Base-by-base conservation (phyloP, 2,888 invertebrate genomes). In the Lysandra bellargus region DNA sequence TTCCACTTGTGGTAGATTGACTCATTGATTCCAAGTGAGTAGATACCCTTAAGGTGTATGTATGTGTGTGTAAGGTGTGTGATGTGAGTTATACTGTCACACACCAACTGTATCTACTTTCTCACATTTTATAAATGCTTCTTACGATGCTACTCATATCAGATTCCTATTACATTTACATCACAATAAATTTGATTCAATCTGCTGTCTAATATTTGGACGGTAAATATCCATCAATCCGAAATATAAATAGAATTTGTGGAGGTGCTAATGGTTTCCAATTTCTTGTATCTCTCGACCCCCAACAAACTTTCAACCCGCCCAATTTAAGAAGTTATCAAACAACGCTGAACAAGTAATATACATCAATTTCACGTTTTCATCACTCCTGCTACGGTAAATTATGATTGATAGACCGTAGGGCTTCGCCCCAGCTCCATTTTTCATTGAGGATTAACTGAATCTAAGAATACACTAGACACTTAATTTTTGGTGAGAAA, bases 341-440 rank as follows among this genome's bases (percentile, higher is more conserved):
- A 49, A 76, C 75, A 76, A 30, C 33, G 7, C 53, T 53, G 44
- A 53, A 53, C 49, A 17, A 30, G 53, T 23, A 23, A 57, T 76
- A 76, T 76, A 44, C 75, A 57, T 76, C 76, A 76, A 53, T 76
- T 49, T 76, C 30, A 76, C 53, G 17, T 53, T 76, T 76, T 57
- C 76, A 76, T 76, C 76, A 53, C 33, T 33, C 76, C 9, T 53
- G n/a, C 75, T 49, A n/a, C 44, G 49, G 33, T 76, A 57, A 76
- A 76, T 76, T 76, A 76, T 76, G 76, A 76, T 76, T 76, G 76
- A 76, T 76, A 33, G 0, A 30, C 30, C 30, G 57, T 53, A 76
- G 33, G 57, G 76, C 85, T 84, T 84, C 82, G 82, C 80, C 30
- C 33, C 12, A 2, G 4, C 17, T 33, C 57, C 76, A 76, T 76